Percentiles rank a stretch among this genome's conserved stretches.
Evolutionary conservation across 2,888 invertebrate genomes (phyloP).

Genomic region (Pyrocoelia pectoralis): DNA sequence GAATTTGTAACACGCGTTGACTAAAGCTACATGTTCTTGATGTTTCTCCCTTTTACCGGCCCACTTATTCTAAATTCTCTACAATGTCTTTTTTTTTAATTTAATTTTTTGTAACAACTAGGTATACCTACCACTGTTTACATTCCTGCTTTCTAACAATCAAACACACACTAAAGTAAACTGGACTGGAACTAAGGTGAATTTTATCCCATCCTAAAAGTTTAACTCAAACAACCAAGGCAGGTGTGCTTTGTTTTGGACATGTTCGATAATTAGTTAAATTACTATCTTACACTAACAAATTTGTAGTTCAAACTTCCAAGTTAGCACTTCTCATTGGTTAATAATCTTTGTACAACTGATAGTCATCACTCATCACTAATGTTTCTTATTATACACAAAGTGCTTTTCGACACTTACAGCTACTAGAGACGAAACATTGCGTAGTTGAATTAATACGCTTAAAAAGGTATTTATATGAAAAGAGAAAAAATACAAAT

Average conservation of each 20-base stretch:
- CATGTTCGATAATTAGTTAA: slow-evolving; percentile 38
- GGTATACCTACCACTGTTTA: no score
- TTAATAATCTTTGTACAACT: not conserved
- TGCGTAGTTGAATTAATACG: no score
- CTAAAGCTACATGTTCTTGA: slow-evolving; percentile 49
- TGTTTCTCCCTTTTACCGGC: slow-evolving; percentile 31
- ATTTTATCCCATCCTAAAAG: slow-evolving; percentile 9
- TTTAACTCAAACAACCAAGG: slow-evolving; percentile 18
- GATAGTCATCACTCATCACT: not conserved
- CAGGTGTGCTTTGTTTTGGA: slow-evolving; percentile 39
- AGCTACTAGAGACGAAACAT: no score
- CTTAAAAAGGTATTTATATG: no score
- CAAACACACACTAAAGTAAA: slow-evolving; percentile 21
- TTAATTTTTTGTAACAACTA: slow-evolving; percentile 24
- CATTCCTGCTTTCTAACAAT: no score
- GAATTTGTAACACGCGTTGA: slow-evolving; percentile 48
- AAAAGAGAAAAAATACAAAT: no score
- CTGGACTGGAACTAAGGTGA: slow-evolving; percentile 11
- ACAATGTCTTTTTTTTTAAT: slow-evolving; percentile 10
- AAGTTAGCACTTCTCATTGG: not conserved
- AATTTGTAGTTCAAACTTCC: not conserved
- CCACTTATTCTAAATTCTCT: not conserved
- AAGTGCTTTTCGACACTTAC: no score
- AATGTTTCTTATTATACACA: not conserved
- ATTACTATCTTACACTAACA: slow-evolving; percentile 1